These are phyloP conservation scores for Leptopilina boulardi DNA, from an alignment of 1,140 invertebrate genomes.

Conservation along the genomic window DNA sequence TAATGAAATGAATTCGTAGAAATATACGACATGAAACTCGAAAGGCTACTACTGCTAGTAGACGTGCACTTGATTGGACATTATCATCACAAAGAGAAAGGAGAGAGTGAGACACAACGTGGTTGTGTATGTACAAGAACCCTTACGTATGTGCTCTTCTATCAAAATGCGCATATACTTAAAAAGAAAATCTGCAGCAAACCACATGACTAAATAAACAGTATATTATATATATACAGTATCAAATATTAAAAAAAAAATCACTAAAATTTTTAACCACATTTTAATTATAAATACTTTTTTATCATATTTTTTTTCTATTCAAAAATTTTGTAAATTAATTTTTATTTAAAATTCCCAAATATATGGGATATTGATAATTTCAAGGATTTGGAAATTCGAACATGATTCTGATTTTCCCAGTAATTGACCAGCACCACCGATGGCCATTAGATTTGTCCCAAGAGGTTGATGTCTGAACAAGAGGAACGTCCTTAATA, in stretches of 20 bases:
- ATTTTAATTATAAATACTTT: too few species aligned
- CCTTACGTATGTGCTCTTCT: not conserved
- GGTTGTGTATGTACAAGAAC: not conserved
- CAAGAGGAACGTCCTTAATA: slow-evolving; percentile 15
- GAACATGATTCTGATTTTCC: not conserved
- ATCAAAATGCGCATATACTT: slow-evolving; percentile 24
- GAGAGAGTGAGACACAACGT: too few species aligned
- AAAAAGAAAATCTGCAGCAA: slow-evolving; percentile 7
- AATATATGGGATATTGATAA: not conserved
- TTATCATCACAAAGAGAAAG: slow-evolving; percentile 64
- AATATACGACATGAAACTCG: not conserved
- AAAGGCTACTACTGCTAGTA: not conserved
- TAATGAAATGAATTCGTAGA: slow-evolving; percentile 1
- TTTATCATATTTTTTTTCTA: too few species aligned
- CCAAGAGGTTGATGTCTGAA: not conserved
- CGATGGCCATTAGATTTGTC: not conserved
- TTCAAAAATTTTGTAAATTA: too few species aligned
- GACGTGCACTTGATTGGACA: slow-evolving; percentile 54
- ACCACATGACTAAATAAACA: not conserved
- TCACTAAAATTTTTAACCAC: too few species aligned
- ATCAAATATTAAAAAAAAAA: too few species aligned
- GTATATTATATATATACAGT: not conserved
- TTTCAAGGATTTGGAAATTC: not conserved
- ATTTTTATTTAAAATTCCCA: too few species aligned
- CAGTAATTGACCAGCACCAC: not conserved